phyloP scores from a whole-genome alignment of 2,113 vertebrate species.

The Alethe castanea region DNA sequence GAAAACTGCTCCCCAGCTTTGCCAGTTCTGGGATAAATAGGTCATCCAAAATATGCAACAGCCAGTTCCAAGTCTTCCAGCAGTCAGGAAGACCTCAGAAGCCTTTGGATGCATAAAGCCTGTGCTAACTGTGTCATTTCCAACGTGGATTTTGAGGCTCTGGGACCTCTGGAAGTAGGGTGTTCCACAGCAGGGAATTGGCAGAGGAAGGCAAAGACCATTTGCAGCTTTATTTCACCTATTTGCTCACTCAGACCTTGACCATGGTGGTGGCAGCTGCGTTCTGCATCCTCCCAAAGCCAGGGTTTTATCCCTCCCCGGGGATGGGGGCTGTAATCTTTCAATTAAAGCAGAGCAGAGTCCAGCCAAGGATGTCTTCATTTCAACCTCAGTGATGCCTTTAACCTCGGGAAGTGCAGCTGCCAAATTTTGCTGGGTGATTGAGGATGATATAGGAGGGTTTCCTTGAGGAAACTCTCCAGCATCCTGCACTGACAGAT shows the following conservation, averaged over 20 bases:
- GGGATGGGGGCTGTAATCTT: not conserved
- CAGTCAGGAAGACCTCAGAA: not conserved
- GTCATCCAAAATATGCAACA: constrained; percentile 56
- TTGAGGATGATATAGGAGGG: not conserved
- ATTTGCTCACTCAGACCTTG: not conserved
- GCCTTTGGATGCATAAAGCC: not conserved
- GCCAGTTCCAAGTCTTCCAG: constrained; percentile 15
- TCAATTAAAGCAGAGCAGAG: not conserved
- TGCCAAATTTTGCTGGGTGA: not conserved
- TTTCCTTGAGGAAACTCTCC: not conserved
- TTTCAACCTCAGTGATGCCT: not conserved
- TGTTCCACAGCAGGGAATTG: not conserved
- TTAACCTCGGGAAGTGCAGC: not conserved
- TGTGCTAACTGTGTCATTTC: not conserved
- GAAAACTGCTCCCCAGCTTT: not conserved
- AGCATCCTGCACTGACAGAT: not conserved
- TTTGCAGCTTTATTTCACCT: not conserved
- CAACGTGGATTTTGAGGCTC: not conserved
- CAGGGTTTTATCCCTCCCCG: not conserved
- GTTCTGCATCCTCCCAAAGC: not conserved
- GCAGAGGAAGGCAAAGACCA: not conserved
- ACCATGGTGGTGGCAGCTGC: not conserved
- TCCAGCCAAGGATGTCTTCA: not conserved
- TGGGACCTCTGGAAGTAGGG: not conserved
- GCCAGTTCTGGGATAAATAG: constrained; percentile 51